Conservation (phyloP, 1,140 invertebrate genomes). For the Drosophila triauraria region DNA sequence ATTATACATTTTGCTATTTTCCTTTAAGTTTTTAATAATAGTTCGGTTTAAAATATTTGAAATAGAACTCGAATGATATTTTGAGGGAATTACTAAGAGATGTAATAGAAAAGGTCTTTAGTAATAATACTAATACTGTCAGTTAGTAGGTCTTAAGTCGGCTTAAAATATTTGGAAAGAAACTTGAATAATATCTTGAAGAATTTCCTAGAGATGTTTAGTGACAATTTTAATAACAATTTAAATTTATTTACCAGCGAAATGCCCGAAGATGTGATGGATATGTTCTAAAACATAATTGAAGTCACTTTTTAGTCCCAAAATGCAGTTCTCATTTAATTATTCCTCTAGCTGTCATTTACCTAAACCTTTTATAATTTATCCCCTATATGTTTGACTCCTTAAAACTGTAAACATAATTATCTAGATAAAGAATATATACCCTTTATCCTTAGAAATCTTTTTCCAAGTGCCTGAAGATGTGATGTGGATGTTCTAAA, state of each 20-base stretch:
- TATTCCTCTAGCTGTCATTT: neutral
- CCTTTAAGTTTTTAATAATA: too few species aligned
- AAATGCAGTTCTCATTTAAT: too few species aligned
- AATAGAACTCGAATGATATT: too few species aligned
- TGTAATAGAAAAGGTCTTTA: too few species aligned
- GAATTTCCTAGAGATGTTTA: neutral
- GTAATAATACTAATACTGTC: too few species aligned
- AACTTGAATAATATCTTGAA: neutral
- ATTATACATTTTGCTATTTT: too few species aligned
- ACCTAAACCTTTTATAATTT: neutral
- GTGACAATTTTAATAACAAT: neutral
- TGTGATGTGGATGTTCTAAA: neutral
- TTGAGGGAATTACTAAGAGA: too few species aligned
- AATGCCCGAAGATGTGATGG: neutral
- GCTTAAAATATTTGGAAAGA: neutral
- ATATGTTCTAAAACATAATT: neutral
- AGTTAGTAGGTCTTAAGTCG: neutral
- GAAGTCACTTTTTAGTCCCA: neutral
- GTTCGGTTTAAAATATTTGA: too few species aligned
- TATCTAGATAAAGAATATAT: neutral
- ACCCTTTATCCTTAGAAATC: neutral
- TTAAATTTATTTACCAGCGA: accelerated
- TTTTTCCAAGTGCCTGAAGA: neutral
- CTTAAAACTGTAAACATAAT: neutral
- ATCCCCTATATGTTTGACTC: neutral